These are phyloP conservation scores for Pipa parva DNA, from an alignment of 2,113 vertebrate genomes.

Conservation along the genomic window DNA sequence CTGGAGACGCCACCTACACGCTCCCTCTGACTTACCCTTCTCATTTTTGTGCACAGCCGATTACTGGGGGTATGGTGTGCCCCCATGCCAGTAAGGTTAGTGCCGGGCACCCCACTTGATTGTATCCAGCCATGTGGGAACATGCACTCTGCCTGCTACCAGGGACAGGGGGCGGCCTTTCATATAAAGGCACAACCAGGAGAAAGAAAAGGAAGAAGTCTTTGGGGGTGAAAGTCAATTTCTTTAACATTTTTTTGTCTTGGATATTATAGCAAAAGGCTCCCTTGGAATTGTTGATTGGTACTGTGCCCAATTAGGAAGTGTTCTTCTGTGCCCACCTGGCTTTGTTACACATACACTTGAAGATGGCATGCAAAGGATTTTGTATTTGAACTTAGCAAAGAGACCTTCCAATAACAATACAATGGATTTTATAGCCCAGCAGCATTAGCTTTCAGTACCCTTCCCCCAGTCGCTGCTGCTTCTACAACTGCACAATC, in stretches of 20 bases:
- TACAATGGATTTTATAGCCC: not conserved
- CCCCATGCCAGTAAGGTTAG: not conserved
- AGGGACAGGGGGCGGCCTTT: not conserved
- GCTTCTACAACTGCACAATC: not conserved
- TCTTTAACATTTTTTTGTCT: too few relatives aligned
- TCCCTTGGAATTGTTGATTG: not conserved
- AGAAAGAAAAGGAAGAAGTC: not conserved
- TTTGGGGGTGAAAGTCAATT: not conserved
- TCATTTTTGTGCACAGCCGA: too few relatives aligned
- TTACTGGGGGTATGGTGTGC: not conserved
- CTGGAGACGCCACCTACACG: constrained; percentile 70
- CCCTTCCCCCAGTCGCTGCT: not conserved
- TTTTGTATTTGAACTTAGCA: constrained; percentile 1
- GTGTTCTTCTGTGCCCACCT: not conserved
- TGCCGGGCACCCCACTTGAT: too few relatives aligned
- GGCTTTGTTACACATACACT: not conserved
- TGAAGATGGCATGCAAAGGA: not conserved
- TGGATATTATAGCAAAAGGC: not conserved
- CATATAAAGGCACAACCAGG: not conserved
- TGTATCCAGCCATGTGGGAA: too few relatives aligned
- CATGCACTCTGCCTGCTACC: too few relatives aligned
- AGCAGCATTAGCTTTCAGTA: not conserved
- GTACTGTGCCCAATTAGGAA: too few relatives aligned
- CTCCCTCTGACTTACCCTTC: constrained; percentile 45
- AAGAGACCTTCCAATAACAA: not conserved